Evolutionary conservation across 2,113 vertebrate genomes (phyloP), one percentile per base, ranked within the genome.

Genomic region (Chitala chitala): DNA sequence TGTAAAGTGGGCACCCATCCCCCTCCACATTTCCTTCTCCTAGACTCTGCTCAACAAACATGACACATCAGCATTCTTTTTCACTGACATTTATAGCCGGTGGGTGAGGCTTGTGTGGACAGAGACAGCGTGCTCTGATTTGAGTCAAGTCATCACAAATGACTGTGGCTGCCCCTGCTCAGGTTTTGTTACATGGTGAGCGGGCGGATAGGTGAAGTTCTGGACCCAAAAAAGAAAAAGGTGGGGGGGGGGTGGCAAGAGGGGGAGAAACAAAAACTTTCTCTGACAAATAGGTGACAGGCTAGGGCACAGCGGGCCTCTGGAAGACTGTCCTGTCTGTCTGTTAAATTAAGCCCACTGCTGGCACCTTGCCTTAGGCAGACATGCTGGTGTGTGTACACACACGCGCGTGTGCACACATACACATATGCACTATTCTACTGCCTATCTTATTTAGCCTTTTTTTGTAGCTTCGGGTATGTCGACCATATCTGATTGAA

Each of bases 121-220:
- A 93, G 91, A 88, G 91, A 88, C 91, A 91, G 90, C 88, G 89
- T 90, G 88, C 69, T 84, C 88, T 91, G 90, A 92, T 92, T 92
- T 91, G 91, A 93, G 90, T 88, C 91, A 89, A 92, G 90, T 90
- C 91, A 87, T 90, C 91, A 89, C 90, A 89, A 91, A 89, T 91
- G n/a, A n/a, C n/a, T n/a, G 89, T 90, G 91, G 91, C 91, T 93
- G 92, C 92, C 90, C 92, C 88, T n/a, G n/a, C n/a, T n/a, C n/a
- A n/a, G n/a, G n/a, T n/a, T 83, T 86, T 85, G 90, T 88, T 91
- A 86, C 88, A 91, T 87, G 89, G 92, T 87, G 86, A 90, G 91
- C 82, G n/a, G n/a, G n/a, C n/a, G n/a, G n/a, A n/a, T n/a, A n/a
- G n/a, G n/a, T 83, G 92, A 92, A 93, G 90, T 91, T 91, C 91